Evolutionary conservation across 2,797 vertebrate genomes (phyloP), one percentile per base, ranked within the genome.

Genomic region (Lagodon rhomboides): DNA sequence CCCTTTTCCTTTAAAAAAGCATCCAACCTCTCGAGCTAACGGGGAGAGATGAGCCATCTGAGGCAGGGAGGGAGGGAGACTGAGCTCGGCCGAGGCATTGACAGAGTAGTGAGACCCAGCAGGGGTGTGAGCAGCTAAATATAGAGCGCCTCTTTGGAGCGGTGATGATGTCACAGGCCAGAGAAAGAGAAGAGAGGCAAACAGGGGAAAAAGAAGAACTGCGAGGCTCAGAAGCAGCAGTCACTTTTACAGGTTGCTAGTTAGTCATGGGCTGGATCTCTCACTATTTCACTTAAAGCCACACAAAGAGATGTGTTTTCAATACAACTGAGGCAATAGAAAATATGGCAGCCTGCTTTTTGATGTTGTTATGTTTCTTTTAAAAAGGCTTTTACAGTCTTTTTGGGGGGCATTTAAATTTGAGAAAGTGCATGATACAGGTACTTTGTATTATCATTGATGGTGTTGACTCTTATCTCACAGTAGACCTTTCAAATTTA

Each of bases 101-200:
- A 93, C 90, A 90, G 93, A 94, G 92, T 92, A 92, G 91, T 92
- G 92, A 93, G 91, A 92, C 93, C 77, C 88, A 89, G 88, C 79
- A 87, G 89, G 93, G 86, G 90, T 92, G 91, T 90, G 87, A 89
- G 90, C 75, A 51, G 91, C 95, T 96, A 95, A 95, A 96, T 96
- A 95, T 96, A 96, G 95, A 91, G 87, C 49, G 43, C 92, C 85
- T 88, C 89, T 95, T 93, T 93, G 80, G 91, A 93, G 90, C 75
- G 73, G 84, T 95, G 93, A 92, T 95, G 94, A 96, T 95, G 95
- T 95, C 94, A 95, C 94, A 74, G 80, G 80, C 87, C 82, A 67
- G 91, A 74, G 81, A 82, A 38, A 81, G 76, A 77, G 72, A 87
- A 77, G 68, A 73, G 72, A 90, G 75, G 77, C 75, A 88, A 89